A percentile compares a stretch with the other conserved stretches of the same genome.
Evolutionary conservation across 2,797 vertebrate species (phyloP).

Genomic region (Gobionotothen gibberifrons): DNA sequence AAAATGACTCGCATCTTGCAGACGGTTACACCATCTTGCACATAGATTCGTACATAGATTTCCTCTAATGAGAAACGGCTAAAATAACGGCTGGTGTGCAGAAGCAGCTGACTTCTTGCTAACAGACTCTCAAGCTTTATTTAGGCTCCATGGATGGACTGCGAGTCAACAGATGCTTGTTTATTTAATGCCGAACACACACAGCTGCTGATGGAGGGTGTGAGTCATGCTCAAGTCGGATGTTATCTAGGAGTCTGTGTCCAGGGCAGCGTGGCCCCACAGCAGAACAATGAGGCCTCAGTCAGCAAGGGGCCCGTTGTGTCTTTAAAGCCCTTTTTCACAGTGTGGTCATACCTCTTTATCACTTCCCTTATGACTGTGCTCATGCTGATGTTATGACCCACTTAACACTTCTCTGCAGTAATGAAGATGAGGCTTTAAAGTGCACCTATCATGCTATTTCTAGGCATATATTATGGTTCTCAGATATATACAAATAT

Average conservation of each 20-base stretch:
- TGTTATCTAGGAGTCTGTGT: constrained; percentile 50
- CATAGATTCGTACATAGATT: neutral
- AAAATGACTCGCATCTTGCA: constrained; percentile 39
- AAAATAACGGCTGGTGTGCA: constrained; percentile 7
- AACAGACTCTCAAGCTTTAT: constrained; percentile 53
- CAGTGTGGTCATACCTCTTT: constrained; percentile 38
- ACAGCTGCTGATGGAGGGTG: constrained; percentile 64
- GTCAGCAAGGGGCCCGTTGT: neutral
- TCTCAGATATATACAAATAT: too few relatives aligned
- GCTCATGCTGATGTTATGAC: constrained; percentile 6
- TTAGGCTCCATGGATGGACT: constrained; percentile 41
- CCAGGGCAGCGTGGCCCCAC: constrained; percentile 24
- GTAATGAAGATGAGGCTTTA: neutral
- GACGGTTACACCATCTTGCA: constrained; percentile 27
- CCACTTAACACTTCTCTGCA: neutral
- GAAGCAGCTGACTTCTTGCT: constrained; percentile 46
- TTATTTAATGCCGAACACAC: constrained; percentile 65
- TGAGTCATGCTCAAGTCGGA: constrained; percentile 69
- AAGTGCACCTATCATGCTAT: too few relatives aligned
- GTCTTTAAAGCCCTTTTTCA: neutral
- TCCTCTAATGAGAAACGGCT: neutral
- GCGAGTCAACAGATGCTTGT: constrained; percentile 62
- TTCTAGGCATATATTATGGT: too few relatives aligned
- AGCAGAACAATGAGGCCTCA: constrained; percentile 43
- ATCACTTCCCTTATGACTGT: constrained; percentile 24